Evolutionary conservation across 1,140 invertebrate genomes (phyloP), one percentile per base, ranked within the genome.

Genomic region (Polyergus mexicanus): DNA sequence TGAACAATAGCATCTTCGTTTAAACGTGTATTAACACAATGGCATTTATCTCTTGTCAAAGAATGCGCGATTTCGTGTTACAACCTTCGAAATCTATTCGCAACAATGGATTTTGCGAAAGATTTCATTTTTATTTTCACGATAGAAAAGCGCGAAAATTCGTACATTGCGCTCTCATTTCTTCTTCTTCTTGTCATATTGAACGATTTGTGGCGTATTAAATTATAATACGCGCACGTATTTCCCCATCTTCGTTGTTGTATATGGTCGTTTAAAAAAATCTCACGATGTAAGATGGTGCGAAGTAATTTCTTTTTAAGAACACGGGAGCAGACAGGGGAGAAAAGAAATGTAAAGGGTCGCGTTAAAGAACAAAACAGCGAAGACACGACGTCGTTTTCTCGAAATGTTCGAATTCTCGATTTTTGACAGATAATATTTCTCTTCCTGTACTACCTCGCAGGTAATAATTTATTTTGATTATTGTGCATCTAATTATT

Each of bases 391-490:
- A 88, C 71, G 38, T 63, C 44, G 44, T 68, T 78, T 85, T 19
- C 47, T 51, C 44, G 71, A 80, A 63, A 75, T 19, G 56, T 85
- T 68, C 47, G 74, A 72, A n/a, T 71, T 65, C 32, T 51, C 41
- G 13, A 76, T 58, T 63, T 35, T 89, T 11, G 35, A 72, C 54
- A 41, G 66, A 54, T 71, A 76, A 60, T 25, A 62, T 32, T 54
- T 41, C 25, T 84, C 58, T 35, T 85, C 58, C 63, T 35, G 78
- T 58, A 60, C 8, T 28, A 87, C 19, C 68, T 89, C 58, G 65
- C 63, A 56, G 41, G 60, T 72, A 65, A 86, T 90, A 90, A 90
- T 90, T 90, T 88, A 90, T 90, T 90, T 80, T 56, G 11, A 85
- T 63, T 78, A 81, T 76, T 35, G 58, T 74, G 58, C 77, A 74